These are phyloP conservation scores for Tinamus major DNA, from an alignment of 2,797 vertebrate species.

Conservation along the genomic window DNA sequence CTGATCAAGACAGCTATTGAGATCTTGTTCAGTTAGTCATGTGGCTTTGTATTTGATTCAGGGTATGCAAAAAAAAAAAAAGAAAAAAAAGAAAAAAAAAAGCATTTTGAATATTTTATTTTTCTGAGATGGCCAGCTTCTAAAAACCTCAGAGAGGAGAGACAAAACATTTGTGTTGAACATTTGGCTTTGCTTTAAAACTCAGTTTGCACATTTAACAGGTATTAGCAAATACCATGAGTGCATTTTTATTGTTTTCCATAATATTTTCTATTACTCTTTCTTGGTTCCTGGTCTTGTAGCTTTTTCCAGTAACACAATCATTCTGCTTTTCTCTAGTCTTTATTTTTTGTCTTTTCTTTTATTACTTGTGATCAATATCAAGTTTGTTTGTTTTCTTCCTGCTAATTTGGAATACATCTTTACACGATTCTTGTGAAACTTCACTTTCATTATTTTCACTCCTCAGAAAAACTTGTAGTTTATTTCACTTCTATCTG, in stretches of 20 bases:
- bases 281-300: background rate
- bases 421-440: background rate
- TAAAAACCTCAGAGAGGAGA: constrained; percentile 27
- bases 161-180: constrained; percentile 36
- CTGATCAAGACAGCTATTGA: background rate
- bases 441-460: background rate
- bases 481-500: background rate
- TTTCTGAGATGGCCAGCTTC: background rate
- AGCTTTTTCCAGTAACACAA: background rate
- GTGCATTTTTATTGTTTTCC: background rate
- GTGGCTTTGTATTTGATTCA: background rate
- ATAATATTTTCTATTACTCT: background rate
- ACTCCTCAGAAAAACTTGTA: background rate
- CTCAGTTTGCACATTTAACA: background rate
- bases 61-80: background rate
- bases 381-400: background rate
- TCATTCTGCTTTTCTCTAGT: background rate
- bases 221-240: background rate
- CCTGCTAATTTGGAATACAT: background rate
- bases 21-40: background rate
- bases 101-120: constrained; percentile 34
- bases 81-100: no score
- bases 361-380: background rate
- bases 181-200: background rate
- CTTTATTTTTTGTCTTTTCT: background rate